Conservation (phyloP, 2,113 vertebrate genomes). For the Pseudopodoces humilis region DNA sequence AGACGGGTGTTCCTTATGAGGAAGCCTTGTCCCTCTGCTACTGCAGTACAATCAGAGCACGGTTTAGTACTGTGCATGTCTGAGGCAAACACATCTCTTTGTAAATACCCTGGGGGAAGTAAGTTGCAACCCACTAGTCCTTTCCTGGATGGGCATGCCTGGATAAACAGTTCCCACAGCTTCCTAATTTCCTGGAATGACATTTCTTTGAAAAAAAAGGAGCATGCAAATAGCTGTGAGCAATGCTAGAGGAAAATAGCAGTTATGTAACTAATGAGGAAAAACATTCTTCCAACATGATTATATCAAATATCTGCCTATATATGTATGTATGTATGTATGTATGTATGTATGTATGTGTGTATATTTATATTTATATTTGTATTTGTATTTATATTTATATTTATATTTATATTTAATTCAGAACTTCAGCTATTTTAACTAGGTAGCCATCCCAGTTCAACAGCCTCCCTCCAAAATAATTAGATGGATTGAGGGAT, state of each 20-base stretch:
- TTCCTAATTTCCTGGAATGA: neutral
- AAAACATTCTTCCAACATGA: neutral
- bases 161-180: neutral
- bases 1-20: conserved; percentile 79
- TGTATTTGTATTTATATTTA: too few relatives aligned
- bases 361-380: too few relatives aligned
- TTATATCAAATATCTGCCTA: neutral
- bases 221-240: neutral
- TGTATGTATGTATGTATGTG: too few relatives aligned
- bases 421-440: neutral
- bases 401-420: neutral
- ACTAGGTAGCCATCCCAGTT: neutral
- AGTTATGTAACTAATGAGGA: neutral
- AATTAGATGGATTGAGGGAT: neutral
- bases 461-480: neutral
- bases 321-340: too few relatives aligned
- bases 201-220: neutral
- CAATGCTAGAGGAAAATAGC: neutral
- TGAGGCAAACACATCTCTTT: neutral
- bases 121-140: neutral
- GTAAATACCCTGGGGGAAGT: neutral
- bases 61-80: neutral
- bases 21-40: conserved; percentile 65
- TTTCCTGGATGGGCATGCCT: neutral
- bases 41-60: neutral